Base-by-base conservation (phyloP, 2,113 vertebrate species). In the Istiophorus platypterus region DNA sequence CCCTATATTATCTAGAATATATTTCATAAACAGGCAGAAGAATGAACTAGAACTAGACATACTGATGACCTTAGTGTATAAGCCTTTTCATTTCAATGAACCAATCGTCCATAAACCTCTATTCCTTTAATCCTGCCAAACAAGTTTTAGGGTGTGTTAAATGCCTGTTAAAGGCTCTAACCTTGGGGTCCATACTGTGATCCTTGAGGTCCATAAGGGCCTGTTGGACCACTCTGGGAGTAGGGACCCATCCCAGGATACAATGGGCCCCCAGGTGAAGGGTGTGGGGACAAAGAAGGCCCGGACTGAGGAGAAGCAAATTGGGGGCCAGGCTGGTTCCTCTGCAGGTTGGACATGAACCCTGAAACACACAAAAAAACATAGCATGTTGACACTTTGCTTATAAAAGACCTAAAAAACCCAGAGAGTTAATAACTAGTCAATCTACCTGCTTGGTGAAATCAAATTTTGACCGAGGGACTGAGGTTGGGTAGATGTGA, bases 161-260 rank as follows among this genome's bases (percentile, higher is more conserved):
- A 82, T 27, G 12, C 7, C 1, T 0, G 39, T 72, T 34, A 76
- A 18, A 37, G 37, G 4, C 37, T 85, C 91, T 87, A 94, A 98
- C 98, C 97, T 97, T 97, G 97, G 85, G 96, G 96, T 93, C 96
- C 97, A 82, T 97, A 99, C 78, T 97, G 97, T 86, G 95, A 95
- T 92, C 97, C 96, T 88, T 98, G 97, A 72, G 97, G 93, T 88
- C 97, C 97, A 4, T 98, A 99, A 81, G 95, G 92, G 89, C 96
- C 95, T 58, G 96, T 91, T 52, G 96, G 95, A 89, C 96, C 96
- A 82, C 94, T 95, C 92, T 98, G 98, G 88, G 96, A 94, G 93
- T 97, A 99, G 81, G 95, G 91, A 84, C 96, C 80, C 72, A 97
- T 96, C 70, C 96, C 96, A 76, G 96, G 93, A 89, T 98, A 98